Evolutionary conservation across 2,113 vertebrate species (phyloP), one percentile per base, ranked within the genome.

Genomic region (Colossoma macropomum): DNA sequence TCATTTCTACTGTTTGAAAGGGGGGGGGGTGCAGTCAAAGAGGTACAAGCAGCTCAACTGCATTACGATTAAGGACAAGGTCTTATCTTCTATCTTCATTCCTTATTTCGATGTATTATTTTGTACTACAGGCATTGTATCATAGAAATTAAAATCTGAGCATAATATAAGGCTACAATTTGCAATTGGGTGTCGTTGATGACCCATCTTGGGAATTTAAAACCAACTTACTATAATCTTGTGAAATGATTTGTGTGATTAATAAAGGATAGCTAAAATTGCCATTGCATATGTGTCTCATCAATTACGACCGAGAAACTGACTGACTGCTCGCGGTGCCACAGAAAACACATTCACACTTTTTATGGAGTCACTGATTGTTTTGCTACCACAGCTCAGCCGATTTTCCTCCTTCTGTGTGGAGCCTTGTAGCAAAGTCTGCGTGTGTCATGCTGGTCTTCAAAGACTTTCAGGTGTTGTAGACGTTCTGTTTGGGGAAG

Each of bases 211-310:
- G 80, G 68, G 80, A 89, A 79, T 87, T 56, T 6, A 23, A 56
- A 56, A 56, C 83, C 78, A 28, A 77, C 32, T 65, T 82, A 81
- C 76, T 87, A 78, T 87, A 87, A 91, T 80, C 89, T 79, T 93
- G 87, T 93, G 81, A 89, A 89, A 84, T 90, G 28, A 90, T 84
- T 79, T 92, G 90, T 94, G 87, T 90, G 90, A 87, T 90, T 73
- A 93, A 94, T 94, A 92, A 93, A 94, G 85, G 80, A 91, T 77
- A 85, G 84, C 77, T 89, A 75, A 90, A 92, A 90, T 85, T 83
- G 89, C 77, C 87, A 66, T 86, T 52, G 77, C 78, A 86, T 78
- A 79, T 90, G 73, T 89, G 73, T 89, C 59, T 69, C 81, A 82
- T 92, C 82, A 88, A 90, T 88, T 71, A 9, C 13, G 23, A 45